Base-by-base conservation (phyloP, 2,888 invertebrate species). In the Pyrgus malvae region DNA sequence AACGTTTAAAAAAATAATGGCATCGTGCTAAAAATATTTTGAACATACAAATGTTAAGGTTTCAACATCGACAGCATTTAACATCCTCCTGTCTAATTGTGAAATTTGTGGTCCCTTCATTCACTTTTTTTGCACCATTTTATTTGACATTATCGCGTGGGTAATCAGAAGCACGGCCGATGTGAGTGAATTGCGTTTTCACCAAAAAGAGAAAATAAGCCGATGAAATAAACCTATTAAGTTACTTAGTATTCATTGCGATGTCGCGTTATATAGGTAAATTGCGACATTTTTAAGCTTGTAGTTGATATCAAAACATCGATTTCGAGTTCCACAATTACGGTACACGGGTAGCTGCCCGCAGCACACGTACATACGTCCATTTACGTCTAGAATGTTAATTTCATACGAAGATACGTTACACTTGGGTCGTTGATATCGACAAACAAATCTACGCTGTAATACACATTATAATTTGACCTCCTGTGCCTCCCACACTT, bases 311-410 rank as follows among this genome's bases (percentile, higher is more conserved):
- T 68, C 61, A 66, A 64, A 67, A 67, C 67, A 69, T 68, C 65
- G 64, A 62, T 66, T 67, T 64, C 58, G 62, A 61, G 60, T 57
- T 61, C 61, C 57, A 57, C 62, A 55, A 56, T 62, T 61, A 60
- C 61, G 53, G 61, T 64, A 60, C 55, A 58, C 53, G 65, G 70
- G 73, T 65, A 69, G 69, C 59, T 60, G 66, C 84, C 84, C 86
- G 82, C 83, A 86, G 74, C 72, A 63, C 87, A 87, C 87, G 88
- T 85, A 76, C 42, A 2, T 14, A 33, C 71, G 72, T 74, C 68
- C 74, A 70, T 72, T 76, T 74, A 74, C 76, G 79, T 71, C 74
- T 76, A 77, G 89, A 85, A 89, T 88, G 75, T 79, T 86, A 88
- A 88, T 84, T 68, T 67, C 70, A 76, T 62, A 66, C 58, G 51